Evolutionary conservation across 1,140 invertebrate species (phyloP).

Genomic region (Aphis gossypii): DNA sequence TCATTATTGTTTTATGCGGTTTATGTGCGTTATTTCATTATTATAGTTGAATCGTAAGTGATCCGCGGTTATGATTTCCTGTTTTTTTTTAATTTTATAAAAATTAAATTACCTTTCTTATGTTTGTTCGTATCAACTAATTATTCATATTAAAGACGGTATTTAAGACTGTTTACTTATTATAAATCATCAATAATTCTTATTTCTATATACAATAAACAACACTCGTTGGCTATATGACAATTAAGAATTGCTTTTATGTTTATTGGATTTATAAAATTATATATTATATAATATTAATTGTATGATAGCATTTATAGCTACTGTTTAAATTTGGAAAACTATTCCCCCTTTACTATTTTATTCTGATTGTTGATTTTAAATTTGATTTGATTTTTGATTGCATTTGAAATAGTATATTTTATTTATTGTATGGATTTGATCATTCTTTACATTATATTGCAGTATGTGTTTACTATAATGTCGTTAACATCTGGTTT

Average conservation of each 20-base stretch:
- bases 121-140: neutral
- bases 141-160: neutral
- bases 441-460: neutral
- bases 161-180: neutral
- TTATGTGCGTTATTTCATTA: conserved; percentile 15
- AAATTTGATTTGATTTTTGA: neutral
- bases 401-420: neutral
- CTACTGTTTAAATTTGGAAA: neutral
- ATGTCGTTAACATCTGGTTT: conserved; percentile 42
- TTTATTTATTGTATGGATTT: conserved; percentile 12
- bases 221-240: neutral
- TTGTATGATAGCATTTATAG: neutral
- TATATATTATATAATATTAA: too few species aligned
- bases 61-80: neutral
- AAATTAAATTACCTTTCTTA: neutral
- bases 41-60: conserved; percentile 25
- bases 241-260: neutral
- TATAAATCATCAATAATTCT: neutral
- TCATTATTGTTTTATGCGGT: neutral
- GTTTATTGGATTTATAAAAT: neutral
- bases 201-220: neutral
- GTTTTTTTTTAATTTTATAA: neutral
- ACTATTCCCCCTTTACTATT: neutral
- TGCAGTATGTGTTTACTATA: neutral
- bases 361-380: neutral